Conservation (phyloP, 92 coral and sea anemone genomes). For the Siderastrea siderea region DNA sequence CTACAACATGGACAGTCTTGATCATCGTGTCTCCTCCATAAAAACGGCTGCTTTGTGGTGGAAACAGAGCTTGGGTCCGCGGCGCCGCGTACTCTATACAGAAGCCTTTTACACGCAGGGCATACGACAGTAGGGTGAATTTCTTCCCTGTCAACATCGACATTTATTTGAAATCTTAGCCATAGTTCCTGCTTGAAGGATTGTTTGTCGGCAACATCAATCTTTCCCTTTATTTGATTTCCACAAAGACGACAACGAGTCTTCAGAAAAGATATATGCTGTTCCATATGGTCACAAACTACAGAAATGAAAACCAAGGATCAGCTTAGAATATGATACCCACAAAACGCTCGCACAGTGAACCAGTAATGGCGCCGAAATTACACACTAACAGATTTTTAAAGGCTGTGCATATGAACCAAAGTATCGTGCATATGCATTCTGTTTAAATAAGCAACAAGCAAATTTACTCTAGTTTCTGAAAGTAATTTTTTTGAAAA, state of each 20-base stretch:
- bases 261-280: conserved; percentile 12
- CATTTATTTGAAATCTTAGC: conserved; percentile 5
- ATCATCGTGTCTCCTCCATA: conserved; percentile 15
- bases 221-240: conserved; percentile 13
- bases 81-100: neutral
- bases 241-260: conserved; percentile 31
- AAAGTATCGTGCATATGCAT: conserved; percentile 19
- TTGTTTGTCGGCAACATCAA: conserved; percentile 27
- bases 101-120: conserved; percentile 4
- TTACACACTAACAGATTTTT: conserved; percentile 11
- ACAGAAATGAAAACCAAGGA: conserved; percentile 6
- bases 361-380: conserved; percentile 10
- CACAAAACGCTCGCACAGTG: conserved; percentile 16
- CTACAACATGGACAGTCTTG: conserved; percentile 2
- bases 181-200: conserved; percentile 17
- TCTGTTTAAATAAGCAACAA: neutral
- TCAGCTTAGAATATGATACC: conserved; percentile 19
- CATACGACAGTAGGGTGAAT: neutral
- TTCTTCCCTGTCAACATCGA: neutral
- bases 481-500: too few species aligned
- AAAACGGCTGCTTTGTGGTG: conserved; percentile 24
- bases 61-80: conserved; percentile 1
- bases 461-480: too few species aligned
- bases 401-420: conserved; percentile 15
- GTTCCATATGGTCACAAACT: conserved; percentile 9